These are phyloP conservation scores for Microtus oregoni DNA, from an alignment of 2,113 vertebrate species.

Conservation along the genomic window DNA sequence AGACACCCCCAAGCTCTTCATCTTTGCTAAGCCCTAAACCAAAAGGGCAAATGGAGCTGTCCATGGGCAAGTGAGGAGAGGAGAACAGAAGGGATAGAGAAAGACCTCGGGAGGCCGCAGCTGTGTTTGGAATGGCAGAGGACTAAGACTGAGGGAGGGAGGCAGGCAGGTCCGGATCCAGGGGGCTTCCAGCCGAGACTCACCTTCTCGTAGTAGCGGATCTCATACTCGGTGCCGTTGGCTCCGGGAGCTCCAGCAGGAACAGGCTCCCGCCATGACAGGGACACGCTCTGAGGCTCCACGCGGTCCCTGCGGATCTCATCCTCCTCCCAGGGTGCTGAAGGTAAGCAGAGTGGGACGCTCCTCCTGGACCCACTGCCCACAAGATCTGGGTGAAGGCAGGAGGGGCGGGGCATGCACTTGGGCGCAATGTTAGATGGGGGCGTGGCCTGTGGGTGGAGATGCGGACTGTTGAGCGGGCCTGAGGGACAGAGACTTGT, in stretches of 20 bases:
- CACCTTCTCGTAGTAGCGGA: conserved; percentile 95
- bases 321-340: conserved; percentile 90
- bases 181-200: neutral
- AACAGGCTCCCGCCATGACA: conserved; percentile 93
- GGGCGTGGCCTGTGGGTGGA: neutral
- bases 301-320: conserved; percentile 92
- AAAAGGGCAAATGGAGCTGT: neutral
- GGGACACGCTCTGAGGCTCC: conserved; percentile 93
- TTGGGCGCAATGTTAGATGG: fast-evolving
- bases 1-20: neutral
- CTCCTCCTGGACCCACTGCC: fast-evolving
- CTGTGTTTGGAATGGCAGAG: neutral
- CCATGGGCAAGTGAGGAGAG: fast-evolving
- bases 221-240: conserved; percentile 94
- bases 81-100: no score
- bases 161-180: neutral
- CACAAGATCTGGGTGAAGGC: no score
- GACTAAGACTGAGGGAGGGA: neutral
- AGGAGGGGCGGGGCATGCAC: neutral
- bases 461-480: no score
- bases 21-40: neutral
- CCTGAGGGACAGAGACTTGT: fast-evolving
- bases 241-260: conserved; percentile 77
- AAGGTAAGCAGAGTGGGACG: neutral
- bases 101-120: neutral